Conservation (phyloP, 2,113 vertebrate genomes). For the Xenus cinereus region DNA sequence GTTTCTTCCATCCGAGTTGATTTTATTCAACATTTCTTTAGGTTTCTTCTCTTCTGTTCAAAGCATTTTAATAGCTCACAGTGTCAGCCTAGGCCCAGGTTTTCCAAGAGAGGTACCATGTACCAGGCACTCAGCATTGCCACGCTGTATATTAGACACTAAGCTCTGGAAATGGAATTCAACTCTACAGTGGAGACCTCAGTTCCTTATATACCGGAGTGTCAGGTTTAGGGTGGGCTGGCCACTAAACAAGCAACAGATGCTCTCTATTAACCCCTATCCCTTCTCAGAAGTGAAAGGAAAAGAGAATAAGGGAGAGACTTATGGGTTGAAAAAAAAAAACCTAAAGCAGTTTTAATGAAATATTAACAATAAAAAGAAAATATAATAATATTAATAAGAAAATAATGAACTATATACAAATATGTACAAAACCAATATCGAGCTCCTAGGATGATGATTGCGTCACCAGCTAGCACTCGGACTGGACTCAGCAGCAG, state of each 20-base stretch:
- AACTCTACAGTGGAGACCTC: neutral
- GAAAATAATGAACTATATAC: neutral
- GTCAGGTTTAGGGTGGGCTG: neutral
- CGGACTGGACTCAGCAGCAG: neutral
- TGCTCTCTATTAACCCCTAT: neutral
- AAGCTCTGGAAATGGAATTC: neutral
- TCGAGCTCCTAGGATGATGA: neutral
- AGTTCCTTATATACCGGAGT: neutral
- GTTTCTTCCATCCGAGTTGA: neutral
- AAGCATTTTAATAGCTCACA: neutral
- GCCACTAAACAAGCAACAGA: neutral
- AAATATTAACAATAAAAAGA: neutral
- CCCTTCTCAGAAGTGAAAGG: neutral
- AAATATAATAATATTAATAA: neutral
- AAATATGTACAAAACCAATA: neutral
- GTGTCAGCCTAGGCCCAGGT: neutral
- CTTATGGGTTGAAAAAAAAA: neutral
- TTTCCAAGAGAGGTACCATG: neutral
- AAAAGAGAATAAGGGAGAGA: neutral
- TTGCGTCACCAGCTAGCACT: neutral
- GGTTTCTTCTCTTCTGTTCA: neutral
- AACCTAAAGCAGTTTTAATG: neutral
- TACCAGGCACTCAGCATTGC: neutral
- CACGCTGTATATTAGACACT: neutral
- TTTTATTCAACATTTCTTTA: neutral